Evolutionary conservation across 2,797 vertebrate genomes (phyloP).

Genomic region (Sphenopsis melanotis): DNA sequence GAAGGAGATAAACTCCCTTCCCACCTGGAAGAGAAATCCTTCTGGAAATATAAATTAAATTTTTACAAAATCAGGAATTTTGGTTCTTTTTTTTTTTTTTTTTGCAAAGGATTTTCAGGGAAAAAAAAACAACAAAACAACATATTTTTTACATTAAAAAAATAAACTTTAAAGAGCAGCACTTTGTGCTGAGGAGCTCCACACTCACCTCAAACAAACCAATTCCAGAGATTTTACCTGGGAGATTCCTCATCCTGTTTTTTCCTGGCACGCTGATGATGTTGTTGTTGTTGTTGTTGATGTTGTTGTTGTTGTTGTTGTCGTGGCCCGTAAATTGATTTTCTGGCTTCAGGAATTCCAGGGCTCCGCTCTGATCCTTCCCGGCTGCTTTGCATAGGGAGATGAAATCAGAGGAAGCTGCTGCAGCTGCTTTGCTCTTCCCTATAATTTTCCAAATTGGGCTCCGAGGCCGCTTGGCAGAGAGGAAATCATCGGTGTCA

Average conservation of each 20-base stretch:
- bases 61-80: background rate
- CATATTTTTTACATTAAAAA: background rate
- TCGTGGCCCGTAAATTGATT: fast-evolving
- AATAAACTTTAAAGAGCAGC: background rate
- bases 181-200: background rate
- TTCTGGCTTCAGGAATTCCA: background rate
- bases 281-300: background rate
- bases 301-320: background rate
- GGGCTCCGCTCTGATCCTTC: background rate
- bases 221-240: background rate
- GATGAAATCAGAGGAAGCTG: slow-evolving; percentile 43
- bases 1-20: background rate
- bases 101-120: background rate
- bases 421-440: background rate
- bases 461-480: background rate
- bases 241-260: background rate
- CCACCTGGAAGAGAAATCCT: background rate
- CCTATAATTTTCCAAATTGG: slow-evolving; percentile 42
- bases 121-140: fast-evolving
- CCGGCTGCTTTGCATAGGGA: background rate
- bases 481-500: background rate
- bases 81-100: background rate
- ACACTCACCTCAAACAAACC: background rate
- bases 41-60: background rate
- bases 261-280: background rate